These are phyloP conservation scores for Penelope pileata DNA, from an alignment of 2,113 vertebrate genomes.

Conservation along the genomic window DNA sequence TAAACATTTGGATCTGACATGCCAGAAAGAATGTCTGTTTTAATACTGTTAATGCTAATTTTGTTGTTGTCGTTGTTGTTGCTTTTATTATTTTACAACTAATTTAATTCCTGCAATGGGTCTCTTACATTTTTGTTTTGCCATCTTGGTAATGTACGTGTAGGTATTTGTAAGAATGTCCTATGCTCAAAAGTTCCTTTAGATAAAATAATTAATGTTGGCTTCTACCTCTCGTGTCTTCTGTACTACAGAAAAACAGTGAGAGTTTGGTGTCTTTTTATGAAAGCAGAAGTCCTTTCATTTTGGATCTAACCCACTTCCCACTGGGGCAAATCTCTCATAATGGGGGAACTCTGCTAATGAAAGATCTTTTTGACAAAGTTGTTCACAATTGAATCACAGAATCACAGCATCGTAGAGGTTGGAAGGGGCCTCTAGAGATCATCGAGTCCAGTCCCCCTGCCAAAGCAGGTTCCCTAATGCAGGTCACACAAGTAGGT, in stretches of 20 bases:
- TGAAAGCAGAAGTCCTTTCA: not conserved
- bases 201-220: not conserved
- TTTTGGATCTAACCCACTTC: not conserved
- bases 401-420: too few relatives aligned
- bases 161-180: not conserved
- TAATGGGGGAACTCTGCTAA: not conserved
- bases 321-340: not conserved
- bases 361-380: not conserved
- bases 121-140: not conserved
- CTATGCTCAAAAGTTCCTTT: not conserved
- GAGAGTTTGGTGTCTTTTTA: not conserved
- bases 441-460: too few relatives aligned
- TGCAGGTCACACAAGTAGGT: too few relatives aligned
- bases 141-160: not conserved
- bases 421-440: too few relatives aligned
- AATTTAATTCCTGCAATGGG: not conserved
- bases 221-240: not conserved
- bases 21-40: not conserved
- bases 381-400: not conserved
- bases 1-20: not conserved
- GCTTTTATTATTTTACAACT: not conserved
- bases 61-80: not conserved
- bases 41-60: not conserved
- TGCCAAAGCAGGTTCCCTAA: too few relatives aligned
- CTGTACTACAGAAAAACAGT: not conserved